A percentile compares a stretch with the other conserved stretches of the same genome.
Conservation (phyloP, 2,888 invertebrate species). For the Melipona bicolor region DNA sequence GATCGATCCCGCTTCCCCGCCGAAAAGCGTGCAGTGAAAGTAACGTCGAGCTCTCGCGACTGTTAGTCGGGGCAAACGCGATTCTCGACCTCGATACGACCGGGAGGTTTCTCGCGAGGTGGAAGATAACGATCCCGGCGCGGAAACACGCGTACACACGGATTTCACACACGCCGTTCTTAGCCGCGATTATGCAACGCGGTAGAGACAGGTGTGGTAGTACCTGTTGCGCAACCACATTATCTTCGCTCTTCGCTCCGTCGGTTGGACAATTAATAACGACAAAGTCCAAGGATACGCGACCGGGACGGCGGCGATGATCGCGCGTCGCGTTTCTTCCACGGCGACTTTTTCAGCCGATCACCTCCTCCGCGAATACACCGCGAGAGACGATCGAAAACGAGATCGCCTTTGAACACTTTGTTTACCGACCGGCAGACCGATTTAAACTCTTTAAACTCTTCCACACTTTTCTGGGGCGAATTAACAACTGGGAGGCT, state of each 20-base stretch:
- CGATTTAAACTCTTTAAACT: neutral
- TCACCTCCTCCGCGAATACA: no score
- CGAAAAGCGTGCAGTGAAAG: neutral
- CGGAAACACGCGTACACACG: conserved; percentile 24
- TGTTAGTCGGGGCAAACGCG: neutral
- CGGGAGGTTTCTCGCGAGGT: neutral
- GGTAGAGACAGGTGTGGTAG: conserved; percentile 74
- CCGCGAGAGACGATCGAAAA: no score
- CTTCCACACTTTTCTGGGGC: neutral
- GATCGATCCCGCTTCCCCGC: neutral
- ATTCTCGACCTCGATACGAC: neutral
- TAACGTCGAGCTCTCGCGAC: neutral
- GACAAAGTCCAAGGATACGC: conserved; percentile 82
- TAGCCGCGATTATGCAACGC: conserved; percentile 75
- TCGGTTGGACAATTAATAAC: conserved; percentile 83
- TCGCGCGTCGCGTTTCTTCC: conserved; percentile 23
- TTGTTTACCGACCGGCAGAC: neutral
- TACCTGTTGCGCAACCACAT: conserved; percentile 82
- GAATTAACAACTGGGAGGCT: neutral
- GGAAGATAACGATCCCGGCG: conserved; percentile 6
- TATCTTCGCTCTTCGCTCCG: conserved; percentile 81
- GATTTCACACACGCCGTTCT: conserved; percentile 66
- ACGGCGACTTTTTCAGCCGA: neutral
- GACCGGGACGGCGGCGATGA: conserved; percentile 49
- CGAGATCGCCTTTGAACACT: neutral